Evolutionary conservation across 2,797 vertebrate genomes (phyloP).

Genomic region (Cephalopachus bancanus): DNA sequence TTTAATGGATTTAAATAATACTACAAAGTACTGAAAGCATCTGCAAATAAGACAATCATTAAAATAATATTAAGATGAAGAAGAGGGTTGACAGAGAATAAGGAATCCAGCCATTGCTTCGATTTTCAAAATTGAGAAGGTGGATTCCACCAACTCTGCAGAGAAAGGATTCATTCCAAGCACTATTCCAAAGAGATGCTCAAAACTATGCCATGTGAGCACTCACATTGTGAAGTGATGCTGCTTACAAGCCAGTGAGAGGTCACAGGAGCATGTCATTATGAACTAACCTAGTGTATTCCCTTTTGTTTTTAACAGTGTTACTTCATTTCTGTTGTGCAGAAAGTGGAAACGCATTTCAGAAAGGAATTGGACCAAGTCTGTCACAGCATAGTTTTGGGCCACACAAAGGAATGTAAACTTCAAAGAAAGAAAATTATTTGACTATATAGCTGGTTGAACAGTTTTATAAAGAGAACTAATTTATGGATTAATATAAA

Average conservation of each 20-base stretch:
- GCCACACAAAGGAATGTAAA: constrained; percentile 34
- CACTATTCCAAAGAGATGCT: background rate
- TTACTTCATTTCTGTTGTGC: background rate
- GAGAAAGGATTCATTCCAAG: background rate
- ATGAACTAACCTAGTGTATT: background rate
- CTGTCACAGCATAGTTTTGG: background rate
- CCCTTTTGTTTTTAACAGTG: background rate
- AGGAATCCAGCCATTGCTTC: background rate
- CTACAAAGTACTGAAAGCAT: background rate
- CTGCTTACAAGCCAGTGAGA: background rate
- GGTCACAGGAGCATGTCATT: background rate
- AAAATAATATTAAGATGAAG: background rate
- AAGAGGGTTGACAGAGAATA: background rate
- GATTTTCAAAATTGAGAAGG: constrained; percentile 43
- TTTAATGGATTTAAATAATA: background rate
- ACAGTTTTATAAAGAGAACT: background rate
- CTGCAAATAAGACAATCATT: background rate
- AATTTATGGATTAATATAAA: background rate
- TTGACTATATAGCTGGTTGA: background rate
- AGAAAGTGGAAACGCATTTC: constrained; percentile 17
- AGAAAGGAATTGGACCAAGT: background rate
- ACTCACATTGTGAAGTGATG: background rate
- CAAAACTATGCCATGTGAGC: background rate
- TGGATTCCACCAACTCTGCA: background rate
- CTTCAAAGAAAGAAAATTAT: background rate